These are phyloP conservation scores for Unio pictorum DNA, from an alignment of 2,888 invertebrate genomes.

Conservation along the genomic window DNA sequence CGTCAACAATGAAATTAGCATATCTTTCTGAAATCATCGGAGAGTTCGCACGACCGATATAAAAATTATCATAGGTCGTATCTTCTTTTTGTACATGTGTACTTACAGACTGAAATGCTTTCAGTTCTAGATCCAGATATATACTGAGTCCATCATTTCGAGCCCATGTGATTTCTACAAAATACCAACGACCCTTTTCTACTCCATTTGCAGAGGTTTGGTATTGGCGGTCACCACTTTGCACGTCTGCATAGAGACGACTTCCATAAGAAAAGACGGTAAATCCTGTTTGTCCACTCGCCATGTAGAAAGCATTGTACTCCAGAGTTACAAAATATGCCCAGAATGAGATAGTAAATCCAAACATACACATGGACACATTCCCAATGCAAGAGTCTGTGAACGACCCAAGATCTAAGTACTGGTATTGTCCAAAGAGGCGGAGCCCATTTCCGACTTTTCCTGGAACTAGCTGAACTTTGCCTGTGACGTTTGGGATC, in stretches of 20 bases:
- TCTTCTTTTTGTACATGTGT: constrained; percentile 13
- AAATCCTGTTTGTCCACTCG: constrained; percentile 55
- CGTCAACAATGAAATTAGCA: constrained; percentile 58
- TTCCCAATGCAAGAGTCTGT: constrained; percentile 61
- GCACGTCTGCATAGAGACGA: constrained; percentile 47
- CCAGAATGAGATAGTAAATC: constrained; percentile 63
- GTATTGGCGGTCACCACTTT: constrained; percentile 46
- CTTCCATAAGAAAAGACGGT: constrained; percentile 47
- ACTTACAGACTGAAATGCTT: constrained; percentile 32
- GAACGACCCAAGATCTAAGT: constrained; percentile 57
- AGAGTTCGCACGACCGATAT: constrained; percentile 53
- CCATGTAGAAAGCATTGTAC: constrained; percentile 34
- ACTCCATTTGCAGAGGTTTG: constrained; percentile 33
- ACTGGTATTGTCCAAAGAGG: constrained; percentile 52
- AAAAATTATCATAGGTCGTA: constrained; percentile 40
- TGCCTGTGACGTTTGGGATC: constrained; percentile 42
- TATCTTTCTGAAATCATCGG: constrained; percentile 38
- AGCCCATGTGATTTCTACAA: constrained; percentile 65
- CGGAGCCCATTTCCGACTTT: constrained; percentile 51
- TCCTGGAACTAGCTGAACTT: constrained; percentile 42
- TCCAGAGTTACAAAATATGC: constrained; percentile 51
- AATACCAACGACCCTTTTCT: constrained; percentile 60
- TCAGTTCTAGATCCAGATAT: constrained; percentile 54
- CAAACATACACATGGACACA: constrained; percentile 56
- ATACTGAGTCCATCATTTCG: constrained; percentile 47